Evolutionary conservation across 2,797 vertebrate genomes (phyloP), one percentile per base, ranked within the genome.

Genomic region (Triplophysa yarkandensis): DNA sequence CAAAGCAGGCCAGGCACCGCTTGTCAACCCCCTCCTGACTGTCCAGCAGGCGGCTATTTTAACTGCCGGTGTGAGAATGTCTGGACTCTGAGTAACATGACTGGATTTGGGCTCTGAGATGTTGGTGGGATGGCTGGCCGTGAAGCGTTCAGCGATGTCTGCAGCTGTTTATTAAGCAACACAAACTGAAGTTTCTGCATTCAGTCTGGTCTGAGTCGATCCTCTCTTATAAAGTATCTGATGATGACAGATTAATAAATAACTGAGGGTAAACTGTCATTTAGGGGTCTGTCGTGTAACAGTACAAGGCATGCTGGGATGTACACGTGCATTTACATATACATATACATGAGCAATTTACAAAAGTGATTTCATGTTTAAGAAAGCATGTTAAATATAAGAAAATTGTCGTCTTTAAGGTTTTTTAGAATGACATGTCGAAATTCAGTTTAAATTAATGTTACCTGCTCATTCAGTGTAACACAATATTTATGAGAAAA

Each of bases 31-130:
- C 71, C 74, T 77, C 73, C 62, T 75, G 81, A 58, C 78, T 80
- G 83, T 80, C 83, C 75, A 68, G 66, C n/a, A 72, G 77, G 68
- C 68, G 69, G 79, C 83, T 91, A 88, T 89, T 90, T 89, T 86
- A 77, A 85, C 85, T 82, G 85, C 83, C 65, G 4, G 52, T 76
- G 74, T 76, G 77, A 81, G 83, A 87, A 80, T 82, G 48, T 82
- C 58, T 85, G 68, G 77, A 73, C 79, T 81, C 83, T 86, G 83
- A 84, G 80, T 87, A 82, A 83, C 81, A 82, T 80, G 82, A 86
- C 89, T 86, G 82, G 80, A 87, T 87, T 87, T 84, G 80, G 81
- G 74, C 83, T 80, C 71, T 77, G 81, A 87, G 82, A 76, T 80
- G 83, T 83, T 80, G 67, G 80, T 74, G 81, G 82, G 77, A 82